These are phyloP conservation scores for Eupristina koningsbergeri DNA, from an alignment of 1,140 invertebrate genomes.

Conservation along the genomic window DNA sequence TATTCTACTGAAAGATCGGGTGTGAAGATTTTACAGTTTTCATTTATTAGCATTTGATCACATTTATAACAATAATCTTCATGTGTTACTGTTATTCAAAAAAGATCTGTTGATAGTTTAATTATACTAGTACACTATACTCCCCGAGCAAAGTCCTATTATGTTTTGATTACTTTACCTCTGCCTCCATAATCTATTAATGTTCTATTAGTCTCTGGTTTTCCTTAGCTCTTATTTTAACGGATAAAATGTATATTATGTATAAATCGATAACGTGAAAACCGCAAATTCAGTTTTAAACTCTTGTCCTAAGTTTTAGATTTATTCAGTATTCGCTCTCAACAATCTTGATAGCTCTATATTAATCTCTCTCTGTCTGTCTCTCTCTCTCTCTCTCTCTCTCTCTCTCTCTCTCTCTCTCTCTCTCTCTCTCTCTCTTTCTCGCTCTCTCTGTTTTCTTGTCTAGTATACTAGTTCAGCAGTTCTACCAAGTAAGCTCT, in stretches of 20 bases:
- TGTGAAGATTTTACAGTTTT: not conserved
- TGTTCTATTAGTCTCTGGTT: not conserved
- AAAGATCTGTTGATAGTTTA: not conserved
- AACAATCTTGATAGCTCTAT: not conserved
- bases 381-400: not conserved
- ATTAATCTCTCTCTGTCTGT: no score
- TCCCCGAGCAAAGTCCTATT: not conserved
- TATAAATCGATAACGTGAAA: not conserved
- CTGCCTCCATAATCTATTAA: not conserved
- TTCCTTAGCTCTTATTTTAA: not conserved
- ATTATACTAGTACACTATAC: no score
- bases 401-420: not conserved
- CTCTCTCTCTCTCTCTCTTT: not conserved
- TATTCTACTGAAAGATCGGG: not conserved
- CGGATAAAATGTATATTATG: not conserved
- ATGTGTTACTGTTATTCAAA: no score
- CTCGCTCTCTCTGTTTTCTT: not conserved
- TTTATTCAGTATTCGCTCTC: conserved; percentile 5
- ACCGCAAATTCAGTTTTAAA: conserved; percentile 13
- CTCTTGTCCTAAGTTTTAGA: not conserved
- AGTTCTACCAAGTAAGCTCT: conserved; percentile 11
- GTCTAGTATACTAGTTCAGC: not conserved
- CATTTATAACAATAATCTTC: conserved; percentile 2
- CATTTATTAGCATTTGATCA: not conserved
- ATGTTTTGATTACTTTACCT: conserved; percentile 22